Base-by-base conservation (phyloP, 2,113 vertebrate species). In the Rhabdornis inornatus region DNA sequence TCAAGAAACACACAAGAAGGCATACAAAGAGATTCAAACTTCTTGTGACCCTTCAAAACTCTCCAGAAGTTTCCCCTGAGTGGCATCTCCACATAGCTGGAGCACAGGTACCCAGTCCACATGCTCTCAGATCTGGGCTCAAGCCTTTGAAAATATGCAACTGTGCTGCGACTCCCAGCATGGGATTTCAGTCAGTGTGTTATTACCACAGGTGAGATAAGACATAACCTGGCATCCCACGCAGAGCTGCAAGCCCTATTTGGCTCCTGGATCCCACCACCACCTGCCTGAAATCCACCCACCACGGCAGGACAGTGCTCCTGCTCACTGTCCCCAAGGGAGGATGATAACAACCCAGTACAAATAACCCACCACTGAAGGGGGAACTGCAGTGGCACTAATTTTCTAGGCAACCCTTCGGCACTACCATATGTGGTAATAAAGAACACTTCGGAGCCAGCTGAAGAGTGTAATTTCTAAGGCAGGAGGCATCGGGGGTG, bases 321-420 rank as follows among this genome's bases (percentile, higher is more conserved):
- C 57, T 16, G 49, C 71, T 24, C 45, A 1, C 65, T 16, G 55
- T 27, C 10, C 6, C 77, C 0, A 0, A 31, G 35, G 35, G 10
- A 22, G 4, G 3, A 7, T 10, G 37, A n/a, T 5, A 42, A 78
- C 3, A n/a, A 39, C 42, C 9, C 80, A 30, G 35, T 1, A 21
- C 28, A 49, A 60, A 82, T 6, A 68, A 56, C 63, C 45, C 35
- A 10, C 27, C 39, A 6, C n/a, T 5, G 0, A 47, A 81, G 25
- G 50, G 45, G 22, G 77, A 85, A 27, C 66, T 76, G 79, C 83
- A 49, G 25, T 20, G 14, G 49, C 28, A 57, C 55, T 30, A 5
- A 68, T 93, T 79, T 83, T 69, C 82, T 21, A 11, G 22, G 53
- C 35, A 86, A 81, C 56, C 31, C 55, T 81, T 90, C 3, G 3